Percentiles rank a stretch among this genome's conserved stretches.
phyloP scores from a whole-genome alignment of 2,888 invertebrate genomes.

The Chrysomela aeneicollis region DNA sequence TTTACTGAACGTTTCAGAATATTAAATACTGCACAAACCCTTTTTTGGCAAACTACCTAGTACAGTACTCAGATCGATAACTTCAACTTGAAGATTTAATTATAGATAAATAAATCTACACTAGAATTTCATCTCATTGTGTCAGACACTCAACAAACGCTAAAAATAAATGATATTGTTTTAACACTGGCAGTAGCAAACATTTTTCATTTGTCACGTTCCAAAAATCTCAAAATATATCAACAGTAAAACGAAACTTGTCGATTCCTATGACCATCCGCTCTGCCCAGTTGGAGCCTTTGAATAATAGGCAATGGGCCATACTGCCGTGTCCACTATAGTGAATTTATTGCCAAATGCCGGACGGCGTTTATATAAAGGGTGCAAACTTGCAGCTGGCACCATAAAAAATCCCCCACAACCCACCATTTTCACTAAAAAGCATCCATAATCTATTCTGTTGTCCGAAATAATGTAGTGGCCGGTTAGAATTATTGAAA shows the following conservation, averaged over 20 bases:
- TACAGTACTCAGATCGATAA: too few relatives aligned
- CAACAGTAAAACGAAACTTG: not conserved
- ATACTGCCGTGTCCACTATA: conserved; percentile 50
- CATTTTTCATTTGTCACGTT: not conserved
- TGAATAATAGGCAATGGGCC: conserved; percentile 41
- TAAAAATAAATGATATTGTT: too few relatives aligned
- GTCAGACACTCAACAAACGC: too few relatives aligned
- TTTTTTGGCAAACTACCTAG: too few relatives aligned
- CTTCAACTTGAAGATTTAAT: too few relatives aligned
- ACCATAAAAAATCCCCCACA: conserved; percentile 54
- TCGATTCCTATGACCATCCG: not conserved
- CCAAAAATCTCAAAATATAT: too few relatives aligned
- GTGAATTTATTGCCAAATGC: conserved; percentile 56
- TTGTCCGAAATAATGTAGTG: conserved; percentile 49
- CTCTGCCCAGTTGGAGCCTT: conserved; percentile 17
- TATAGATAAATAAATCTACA: too few relatives aligned
- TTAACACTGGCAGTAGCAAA: too few relatives aligned
- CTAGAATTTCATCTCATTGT: too few relatives aligned
- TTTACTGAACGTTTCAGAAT: too few relatives aligned
- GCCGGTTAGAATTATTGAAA: conserved; percentile 35
- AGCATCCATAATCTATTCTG: conserved; percentile 52
- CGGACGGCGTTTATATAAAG: conserved; percentile 55
- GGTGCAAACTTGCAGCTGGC: conserved; percentile 49
- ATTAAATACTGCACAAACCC: too few relatives aligned
- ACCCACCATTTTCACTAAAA: conserved; percentile 52